Percentiles rank a stretch among this genome's conserved stretches.
These are phyloP conservation scores for Globodera rostochiensis DNA, from an alignment of 1,140 invertebrate species.

Conservation along the genomic window DNA sequence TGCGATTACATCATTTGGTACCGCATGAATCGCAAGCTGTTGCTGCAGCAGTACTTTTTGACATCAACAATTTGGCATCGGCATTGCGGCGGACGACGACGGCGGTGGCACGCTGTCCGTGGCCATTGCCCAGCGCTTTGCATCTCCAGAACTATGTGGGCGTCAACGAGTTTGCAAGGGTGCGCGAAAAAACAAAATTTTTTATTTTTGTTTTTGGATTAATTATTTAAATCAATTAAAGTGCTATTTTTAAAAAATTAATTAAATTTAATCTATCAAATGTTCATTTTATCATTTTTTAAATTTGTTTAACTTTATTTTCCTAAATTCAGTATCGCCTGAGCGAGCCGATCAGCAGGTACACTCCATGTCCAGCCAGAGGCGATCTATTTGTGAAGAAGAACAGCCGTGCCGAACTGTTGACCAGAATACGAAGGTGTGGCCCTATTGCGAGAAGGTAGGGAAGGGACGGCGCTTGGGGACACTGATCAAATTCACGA, in stretches of 20 bases:
- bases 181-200: neutral
- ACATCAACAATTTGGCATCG: slow-evolving; percentile 6
- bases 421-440: slow-evolving; percentile 3
- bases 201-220: neutral
- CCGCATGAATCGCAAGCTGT: neutral
- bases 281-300: neutral
- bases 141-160: neutral
- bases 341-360: neutral
- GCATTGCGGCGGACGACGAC: neutral
- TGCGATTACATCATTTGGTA: slow-evolving; percentile 23
- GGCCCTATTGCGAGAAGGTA: slow-evolving; percentile 16
- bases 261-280: too few relatives aligned
- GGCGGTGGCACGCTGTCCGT: neutral
- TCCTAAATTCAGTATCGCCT: slow-evolving; percentile 14
- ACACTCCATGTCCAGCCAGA: neutral
- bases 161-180: slow-evolving; percentile 18
- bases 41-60: neutral
- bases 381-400: neutral
- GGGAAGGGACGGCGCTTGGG: too few relatives aligned
- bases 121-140: slow-evolving; percentile 13
- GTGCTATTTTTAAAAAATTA: neutral
- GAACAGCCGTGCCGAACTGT: neutral
- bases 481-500: too few relatives aligned
- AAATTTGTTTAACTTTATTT: neutral
- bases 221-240: neutral